Evolutionary conservation across 1,140 invertebrate genomes (phyloP), one percentile per base, ranked within the genome.

Genomic region (Trinorchestia longiramus): DNA sequence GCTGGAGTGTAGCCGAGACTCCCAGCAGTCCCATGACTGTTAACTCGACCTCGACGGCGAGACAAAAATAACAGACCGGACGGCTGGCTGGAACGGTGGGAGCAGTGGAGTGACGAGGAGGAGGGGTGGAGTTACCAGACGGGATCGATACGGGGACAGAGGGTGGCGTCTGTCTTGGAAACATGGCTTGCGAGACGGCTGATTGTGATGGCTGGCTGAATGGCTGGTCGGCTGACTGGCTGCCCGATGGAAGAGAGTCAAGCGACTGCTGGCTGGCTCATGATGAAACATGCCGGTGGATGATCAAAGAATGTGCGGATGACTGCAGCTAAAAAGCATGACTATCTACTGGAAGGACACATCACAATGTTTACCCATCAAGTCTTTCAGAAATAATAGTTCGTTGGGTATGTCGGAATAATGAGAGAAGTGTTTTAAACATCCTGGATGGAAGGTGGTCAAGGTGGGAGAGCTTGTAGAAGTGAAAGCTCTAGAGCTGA

Each of bases 111-210:
- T 41, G 43, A 42, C n/a, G 87, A 41, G 87, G 4, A 43, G 88
- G 88, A 42, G n/a, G 88, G 88, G 0, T 90, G 88, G 88, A 90
- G 88, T 42, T 15, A 77, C 62, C 62, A 43, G 88, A 43, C n/a
- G 43, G 88, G 88, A 90, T 90, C 88, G 88, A 90, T 90, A 90
- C 88, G 88, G 88, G 88, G 88, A 90, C 88, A 90, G 88, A 90
- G 88, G 88, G 88, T 90, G 88, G 88, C 88, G 88, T 90, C 88
- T 90, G 88, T 90, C 88, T 90, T 36, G 88, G n/a, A 41, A 43
- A 90, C 88, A 41, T 90, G 88, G 88, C 88, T 90, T 4, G 88
- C 41, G 88, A 90, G 88, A 42, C 28, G 23, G 88, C 88, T 90
- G 88, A 43, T 90, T 41, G n/a, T 90, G 88, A 8, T 17, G 88